Conservation (phyloP, 2,888 invertebrate species). For the Amphipoea lucens region DNA sequence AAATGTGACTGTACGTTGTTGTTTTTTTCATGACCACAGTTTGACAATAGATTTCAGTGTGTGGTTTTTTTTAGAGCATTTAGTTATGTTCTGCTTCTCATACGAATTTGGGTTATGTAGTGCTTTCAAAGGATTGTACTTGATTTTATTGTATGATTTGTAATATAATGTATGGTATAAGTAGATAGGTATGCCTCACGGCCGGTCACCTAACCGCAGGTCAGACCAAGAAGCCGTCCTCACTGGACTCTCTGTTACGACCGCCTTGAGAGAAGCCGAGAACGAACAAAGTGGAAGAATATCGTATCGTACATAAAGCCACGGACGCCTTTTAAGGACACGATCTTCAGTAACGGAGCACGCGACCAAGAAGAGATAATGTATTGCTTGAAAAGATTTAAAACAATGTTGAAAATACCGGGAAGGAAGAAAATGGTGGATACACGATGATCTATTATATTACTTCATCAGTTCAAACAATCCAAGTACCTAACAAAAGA, state of each 20-base stretch:
- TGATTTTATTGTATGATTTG: neutral
- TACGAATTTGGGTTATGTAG: conserved; percentile 1
- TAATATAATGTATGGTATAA: neutral
- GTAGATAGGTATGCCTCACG: neutral
- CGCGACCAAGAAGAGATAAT: neutral
- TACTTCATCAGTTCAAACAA: neutral
- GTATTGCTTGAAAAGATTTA: neutral
- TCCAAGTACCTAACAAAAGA: neutral
- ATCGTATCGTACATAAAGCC: neutral
- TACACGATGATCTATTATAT: no score
- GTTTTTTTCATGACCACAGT: conserved; percentile 30
- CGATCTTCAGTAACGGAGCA: neutral
- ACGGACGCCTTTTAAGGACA: neutral
- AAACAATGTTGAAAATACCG: neutral
- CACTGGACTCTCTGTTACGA: neutral
- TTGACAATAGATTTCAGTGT: conserved; percentile 46
- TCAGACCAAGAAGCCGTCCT: neutral
- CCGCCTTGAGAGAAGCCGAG: neutral
- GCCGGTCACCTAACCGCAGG: neutral
- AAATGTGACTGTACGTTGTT: conserved; percentile 46
- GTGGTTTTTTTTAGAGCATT: conserved; percentile 21
- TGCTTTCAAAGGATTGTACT: neutral
- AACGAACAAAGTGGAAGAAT: neutral
- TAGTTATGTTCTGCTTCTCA: conserved; percentile 26
- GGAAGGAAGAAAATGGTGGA: neutral